Base-by-base conservation (phyloP, 2,797 vertebrate species). In the Bovichtus variegatus region DNA sequence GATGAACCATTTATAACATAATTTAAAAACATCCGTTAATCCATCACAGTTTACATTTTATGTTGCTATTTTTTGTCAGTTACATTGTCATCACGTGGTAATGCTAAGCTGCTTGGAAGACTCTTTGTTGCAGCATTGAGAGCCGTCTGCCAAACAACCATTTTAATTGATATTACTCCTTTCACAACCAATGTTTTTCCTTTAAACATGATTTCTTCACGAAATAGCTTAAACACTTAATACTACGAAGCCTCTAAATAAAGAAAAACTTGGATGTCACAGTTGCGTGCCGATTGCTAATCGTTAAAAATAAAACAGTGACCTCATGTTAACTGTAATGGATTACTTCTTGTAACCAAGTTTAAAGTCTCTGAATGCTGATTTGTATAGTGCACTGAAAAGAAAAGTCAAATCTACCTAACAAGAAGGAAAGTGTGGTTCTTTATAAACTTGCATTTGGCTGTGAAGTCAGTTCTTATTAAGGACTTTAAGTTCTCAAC, bases 401-500 rank as follows among this genome's bases (percentile, higher is more conserved):
- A n/a, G 21, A 6, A 25, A 55, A 31, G 19, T 21, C 1, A 31
- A 38, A 27, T 29, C 9, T 8, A 10, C 21, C 13, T 11, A 19
- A 2, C 27, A 34, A 8, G 10, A 6, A 38, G 13, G 23, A 53
- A 75, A 38, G 3, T 27, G 23, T 12, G 18, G 21, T 53, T 53
- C 11, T 21, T 19, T n/a, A 23, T 1, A 27, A 34, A 29, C 21
- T 41, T 49, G 13, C 25, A 3, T 67, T 74, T 40, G 34, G 25
- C 47, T 27, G 55, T 36, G 16, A 57, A n/a, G 23, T 50, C 43
- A 15, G 0, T 57, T 66, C 54, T 44, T 38, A 9, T 71, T 71
- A 66, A 73, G n/a, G 60, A 71, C 69, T 70, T 34, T 34, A 34
- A 34, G n/a, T n/a, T n/a, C n/a, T n/a, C n/a, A n/a, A n/a, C n/a